Evolutionary conservation across 2,113 vertebrate species (phyloP), one percentile per base, ranked within the genome.

Genomic region (Polypterus bichir): DNA sequence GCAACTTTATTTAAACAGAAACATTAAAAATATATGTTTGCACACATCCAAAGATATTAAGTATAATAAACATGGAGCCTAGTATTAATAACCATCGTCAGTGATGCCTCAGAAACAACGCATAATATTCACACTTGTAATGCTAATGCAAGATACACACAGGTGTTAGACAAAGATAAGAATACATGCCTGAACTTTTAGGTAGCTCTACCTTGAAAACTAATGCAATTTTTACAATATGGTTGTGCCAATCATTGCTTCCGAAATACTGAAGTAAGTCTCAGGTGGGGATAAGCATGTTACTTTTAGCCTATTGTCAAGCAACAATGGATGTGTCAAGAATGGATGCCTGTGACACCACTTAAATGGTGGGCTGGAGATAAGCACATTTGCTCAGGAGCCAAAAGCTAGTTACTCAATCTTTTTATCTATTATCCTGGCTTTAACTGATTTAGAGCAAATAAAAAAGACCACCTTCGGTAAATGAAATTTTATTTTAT

Each of bases 51-150:
- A 27, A 27, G 27, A 27, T 27, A 27, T 27, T 2, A 27, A 2
- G 27, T 27, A 27, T 27, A 27, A 27, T 27, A 27, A 27, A 27
- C 27, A 27, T 27, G 27, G 27, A 27, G 27, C 27, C 27, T 27
- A 27, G 27, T 27, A 27, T 27, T 27, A 27, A 27, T 27, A 27
- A 27, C 27, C 27, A 27, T 27, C 27, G 27, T 27, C 27, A 27
- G 27, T 27, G 27, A 27, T 27, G 27, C 27, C 27, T 27, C 27
- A 27, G 27, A 27, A 27, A 78, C 81, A 81, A 81, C 67, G 78
- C 82, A 81, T 71, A 67, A 68, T 71, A 78, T 79, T 87, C 83
- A 84, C 80, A 74, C 75, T 73, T 82, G 74, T 69, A 79, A 79
- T 61, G 54, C 62, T 64, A 71, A 83, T 68, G 62, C 63, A 71